These are phyloP conservation scores for Musca domestica DNA, from an alignment of 1,140 invertebrate species.

Conservation along the genomic window DNA sequence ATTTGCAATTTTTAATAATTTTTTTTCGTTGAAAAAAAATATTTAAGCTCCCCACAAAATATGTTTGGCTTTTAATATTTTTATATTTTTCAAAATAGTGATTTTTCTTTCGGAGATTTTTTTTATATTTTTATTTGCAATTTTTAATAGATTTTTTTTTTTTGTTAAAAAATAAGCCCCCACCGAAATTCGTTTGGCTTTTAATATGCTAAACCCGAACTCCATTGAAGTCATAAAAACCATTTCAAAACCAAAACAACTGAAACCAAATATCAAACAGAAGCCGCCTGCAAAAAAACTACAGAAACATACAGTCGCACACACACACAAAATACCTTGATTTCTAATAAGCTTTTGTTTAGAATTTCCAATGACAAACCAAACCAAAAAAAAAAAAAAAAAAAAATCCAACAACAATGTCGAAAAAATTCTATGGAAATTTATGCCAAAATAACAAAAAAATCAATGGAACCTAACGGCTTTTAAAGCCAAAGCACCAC, in stretches of 20 bases:
- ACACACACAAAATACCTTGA: constrained; percentile 7
- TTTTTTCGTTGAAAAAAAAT: too few relatives aligned
- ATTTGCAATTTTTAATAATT: too few relatives aligned
- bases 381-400: background rate
- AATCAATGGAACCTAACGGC: constrained; percentile 33
- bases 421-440: constrained; percentile 50
- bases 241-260: background rate
- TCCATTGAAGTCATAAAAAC: background rate
- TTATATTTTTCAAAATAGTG: too few relatives aligned
- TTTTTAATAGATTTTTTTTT: too few relatives aligned
- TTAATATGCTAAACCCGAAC: constrained; percentile 11
- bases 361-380: constrained; percentile 27
- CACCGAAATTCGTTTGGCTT: background rate
- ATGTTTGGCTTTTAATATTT: too few relatives aligned
- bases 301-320: too few relatives aligned
- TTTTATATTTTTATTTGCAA: too few relatives aligned
- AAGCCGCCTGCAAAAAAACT: constrained; percentile 26
- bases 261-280: constrained; percentile 39
- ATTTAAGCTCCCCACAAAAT: too few relatives aligned
- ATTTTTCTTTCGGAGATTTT: too few relatives aligned
- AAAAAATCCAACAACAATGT: background rate
- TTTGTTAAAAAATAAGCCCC: too few relatives aligned
- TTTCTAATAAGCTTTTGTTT: constrained; percentile 30
- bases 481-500: background rate
- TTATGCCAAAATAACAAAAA: constrained; percentile 41